These are phyloP conservation scores for Rhagoletis pomonella DNA, from an alignment of 1,140 invertebrate genomes.

Conservation along the genomic window DNA sequence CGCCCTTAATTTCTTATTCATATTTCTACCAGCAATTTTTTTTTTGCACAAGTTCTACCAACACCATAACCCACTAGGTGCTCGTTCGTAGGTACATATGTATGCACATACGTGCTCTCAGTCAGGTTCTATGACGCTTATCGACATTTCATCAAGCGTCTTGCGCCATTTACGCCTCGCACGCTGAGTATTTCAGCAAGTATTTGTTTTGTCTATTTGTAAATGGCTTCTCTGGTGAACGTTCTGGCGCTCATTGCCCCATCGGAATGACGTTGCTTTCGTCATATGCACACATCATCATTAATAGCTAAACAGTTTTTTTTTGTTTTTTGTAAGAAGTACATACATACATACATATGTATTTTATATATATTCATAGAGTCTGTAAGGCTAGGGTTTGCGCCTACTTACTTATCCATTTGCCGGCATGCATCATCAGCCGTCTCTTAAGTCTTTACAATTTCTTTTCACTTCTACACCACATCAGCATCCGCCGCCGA, in stretches of 20 bases:
- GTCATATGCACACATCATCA: conserved; percentile 29
- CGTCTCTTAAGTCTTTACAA: neutral
- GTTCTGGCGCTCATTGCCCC: conserved; percentile 7
- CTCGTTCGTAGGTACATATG: neutral
- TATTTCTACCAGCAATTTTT: neutral
- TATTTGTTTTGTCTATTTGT: conserved; percentile 20
- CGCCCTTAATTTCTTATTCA: neutral
- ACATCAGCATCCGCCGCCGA: neutral
- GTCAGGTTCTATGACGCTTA: conserved; percentile 26
- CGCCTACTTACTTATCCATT: conserved; percentile 23
- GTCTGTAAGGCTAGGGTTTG: neutral
- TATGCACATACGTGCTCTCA: neutral
- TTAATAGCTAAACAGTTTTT: conserved; percentile 12
- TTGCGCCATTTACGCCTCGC: neutral
- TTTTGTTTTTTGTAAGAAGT: neutral
- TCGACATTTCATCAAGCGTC: conserved; percentile 24
- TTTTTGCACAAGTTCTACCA: neutral
- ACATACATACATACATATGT: neutral
- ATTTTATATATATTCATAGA: neutral
- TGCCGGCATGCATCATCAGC: conserved; percentile 6
- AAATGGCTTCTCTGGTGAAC: neutral
- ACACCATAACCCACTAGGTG: neutral
- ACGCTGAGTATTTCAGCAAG: neutral
- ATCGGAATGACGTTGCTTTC: conserved; percentile 36
- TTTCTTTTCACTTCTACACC: conserved; percentile 18